These are phyloP conservation scores for Zaprionus tsacasi DNA, from an alignment of 1,140 invertebrate genomes.

Conservation along the genomic window DNA sequence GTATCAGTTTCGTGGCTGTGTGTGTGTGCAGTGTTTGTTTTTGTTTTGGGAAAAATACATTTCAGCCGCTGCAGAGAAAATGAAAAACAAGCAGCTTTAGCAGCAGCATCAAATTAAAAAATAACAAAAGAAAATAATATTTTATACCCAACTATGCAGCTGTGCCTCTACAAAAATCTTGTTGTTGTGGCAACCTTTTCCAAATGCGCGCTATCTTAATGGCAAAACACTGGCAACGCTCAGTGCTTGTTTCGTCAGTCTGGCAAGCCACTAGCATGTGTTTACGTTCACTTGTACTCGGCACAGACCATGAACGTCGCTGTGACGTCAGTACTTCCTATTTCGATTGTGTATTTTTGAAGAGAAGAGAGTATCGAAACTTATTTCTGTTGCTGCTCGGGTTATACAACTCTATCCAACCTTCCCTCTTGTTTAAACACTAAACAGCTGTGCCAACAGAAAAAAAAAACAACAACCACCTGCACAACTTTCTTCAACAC, in stretches of 20 bases:
- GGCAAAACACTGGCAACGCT: neutral
- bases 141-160: neutral
- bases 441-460: conserved; percentile 33
- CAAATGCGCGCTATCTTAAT: neutral
- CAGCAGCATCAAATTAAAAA: conserved; percentile 41
- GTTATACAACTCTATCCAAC: neutral
- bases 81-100: conserved; percentile 31
- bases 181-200: neutral
- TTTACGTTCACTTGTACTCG: neutral
- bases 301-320: too few species aligned
- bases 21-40: conserved; percentile 12
- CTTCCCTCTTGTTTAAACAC: neutral
- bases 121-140: conserved; percentile 15
- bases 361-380: neutral
- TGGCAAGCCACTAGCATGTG: conserved; percentile 8
- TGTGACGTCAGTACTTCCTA: conserved; percentile 16
- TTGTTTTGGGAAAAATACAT: conserved; percentile 22
- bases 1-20: conserved; percentile 36
- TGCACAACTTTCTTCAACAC: conserved; percentile 29
- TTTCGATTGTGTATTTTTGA: neutral
- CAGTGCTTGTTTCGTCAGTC: neutral
- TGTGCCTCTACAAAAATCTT: too few species aligned
- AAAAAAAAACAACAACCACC: conserved; percentile 36
- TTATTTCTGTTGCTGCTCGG: neutral
- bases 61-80: conserved; percentile 19